Conservation (phyloP, 2,113 vertebrate genomes). For the Hyla sarda region DNA sequence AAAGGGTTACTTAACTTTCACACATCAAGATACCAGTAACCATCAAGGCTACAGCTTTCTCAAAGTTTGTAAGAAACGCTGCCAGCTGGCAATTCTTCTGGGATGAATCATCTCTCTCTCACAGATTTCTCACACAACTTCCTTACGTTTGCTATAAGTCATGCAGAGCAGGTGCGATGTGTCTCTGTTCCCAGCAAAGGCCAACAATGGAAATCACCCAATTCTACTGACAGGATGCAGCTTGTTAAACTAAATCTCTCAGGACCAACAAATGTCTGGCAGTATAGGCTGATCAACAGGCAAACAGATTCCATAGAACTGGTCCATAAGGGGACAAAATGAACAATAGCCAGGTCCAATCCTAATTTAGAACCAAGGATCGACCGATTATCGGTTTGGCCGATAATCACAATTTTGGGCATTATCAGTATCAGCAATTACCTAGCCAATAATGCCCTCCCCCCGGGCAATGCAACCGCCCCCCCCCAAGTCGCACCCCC, state of each 20-base stretch:
- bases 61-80: slow-evolving; percentile 73
- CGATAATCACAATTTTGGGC: too few species aligned
- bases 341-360: slow-evolving; percentile 42
- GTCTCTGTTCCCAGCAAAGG: slow-evolving; percentile 84
- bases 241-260: slow-evolving; percentile 84
- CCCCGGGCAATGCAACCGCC: too few species aligned
- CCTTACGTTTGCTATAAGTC: slow-evolving; percentile 85
- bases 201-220: slow-evolving; percentile 85
- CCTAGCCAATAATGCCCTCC: too few species aligned
- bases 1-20: slow-evolving; percentile 67
- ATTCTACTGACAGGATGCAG: slow-evolving; percentile 88
- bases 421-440: too few species aligned
- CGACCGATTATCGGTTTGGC: too few species aligned
- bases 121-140: slow-evolving; percentile 84
- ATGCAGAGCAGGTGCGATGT: slow-evolving; percentile 90
- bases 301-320: slow-evolving; percentile 59
- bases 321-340: slow-evolving; percentile 60
- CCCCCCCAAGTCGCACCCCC: too few species aligned
- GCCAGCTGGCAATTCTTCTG: slow-evolving; percentile 81
- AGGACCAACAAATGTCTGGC: slow-evolving; percentile 75
- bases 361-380: neutral
- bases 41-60: slow-evolving; percentile 69
- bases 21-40: slow-evolving; percentile 69
- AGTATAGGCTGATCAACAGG: slow-evolving; percentile 60
- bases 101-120: slow-evolving; percentile 86